Percentiles rank a stretch among this genome's conserved stretches.
These are phyloP conservation scores for Hipposideros larvatus DNA, from an alignment of 2,797 vertebrate species.

Conservation along the genomic window DNA sequence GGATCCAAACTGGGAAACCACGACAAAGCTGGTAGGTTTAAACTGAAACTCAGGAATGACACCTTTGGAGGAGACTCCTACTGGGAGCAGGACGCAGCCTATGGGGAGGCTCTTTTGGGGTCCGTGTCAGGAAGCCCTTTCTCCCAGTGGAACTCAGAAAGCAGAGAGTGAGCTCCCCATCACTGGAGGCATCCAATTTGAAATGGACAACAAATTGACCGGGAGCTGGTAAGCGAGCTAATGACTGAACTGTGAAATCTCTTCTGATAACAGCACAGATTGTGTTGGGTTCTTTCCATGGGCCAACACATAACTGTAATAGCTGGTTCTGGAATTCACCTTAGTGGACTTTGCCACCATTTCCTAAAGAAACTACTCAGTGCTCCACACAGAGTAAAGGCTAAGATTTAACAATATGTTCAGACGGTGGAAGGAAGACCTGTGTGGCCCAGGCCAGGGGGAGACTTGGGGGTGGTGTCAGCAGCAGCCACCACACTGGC, in stretches of 20 bases:
- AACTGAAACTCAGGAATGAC: not conserved
- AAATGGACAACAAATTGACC: not conserved
- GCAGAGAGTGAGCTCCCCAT: not conserved
- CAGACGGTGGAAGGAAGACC: not conserved
- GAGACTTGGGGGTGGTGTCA: accelerated
- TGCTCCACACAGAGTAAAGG: not conserved
- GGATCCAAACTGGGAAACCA: not conserved
- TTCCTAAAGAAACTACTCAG: not conserved
- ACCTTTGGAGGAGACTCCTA: not conserved
- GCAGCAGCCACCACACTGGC: accelerated
- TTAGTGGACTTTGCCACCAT: too few species aligned
- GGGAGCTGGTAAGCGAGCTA: not conserved
- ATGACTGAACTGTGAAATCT: not conserved
- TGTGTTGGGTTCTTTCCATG: not conserved
- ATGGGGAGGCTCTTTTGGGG: accelerated
- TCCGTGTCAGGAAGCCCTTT: not conserved
- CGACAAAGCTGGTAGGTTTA: not conserved
- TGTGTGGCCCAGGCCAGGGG: too few species aligned
- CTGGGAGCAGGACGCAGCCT: accelerated
- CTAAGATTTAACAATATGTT: not conserved
- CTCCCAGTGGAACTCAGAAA: not conserved
- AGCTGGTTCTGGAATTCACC: not conserved
- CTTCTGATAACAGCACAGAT: not conserved
- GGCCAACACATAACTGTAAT: not conserved
- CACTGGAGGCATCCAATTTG: not conserved